Percentiles rank a stretch among this genome's conserved stretches.
phyloP scores from a whole-genome alignment of 1,140 invertebrate genomes.

The Conus betulinus region DNA sequence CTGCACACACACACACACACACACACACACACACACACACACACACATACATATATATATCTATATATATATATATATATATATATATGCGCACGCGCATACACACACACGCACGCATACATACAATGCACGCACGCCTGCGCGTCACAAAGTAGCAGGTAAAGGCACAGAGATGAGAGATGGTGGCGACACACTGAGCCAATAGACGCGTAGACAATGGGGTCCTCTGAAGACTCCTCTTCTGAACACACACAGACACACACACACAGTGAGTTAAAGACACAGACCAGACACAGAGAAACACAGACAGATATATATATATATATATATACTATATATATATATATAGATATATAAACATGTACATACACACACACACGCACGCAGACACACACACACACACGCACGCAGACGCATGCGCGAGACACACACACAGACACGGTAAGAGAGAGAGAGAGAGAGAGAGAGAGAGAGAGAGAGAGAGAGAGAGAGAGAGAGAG shows the following conservation, averaged over 20 bases:
- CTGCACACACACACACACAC: neutral
- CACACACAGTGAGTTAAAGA: neutral
- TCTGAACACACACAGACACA: constrained; percentile 14
- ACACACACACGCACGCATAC: neutral
- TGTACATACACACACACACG: too few relatives aligned
- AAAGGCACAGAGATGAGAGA: neutral
- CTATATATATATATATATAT: neutral
- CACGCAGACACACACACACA: too few relatives aligned
- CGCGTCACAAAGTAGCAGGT: neutral
- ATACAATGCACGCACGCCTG: neutral
- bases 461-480: too few relatives aligned
- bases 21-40: neutral
- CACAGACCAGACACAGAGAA: neutral
- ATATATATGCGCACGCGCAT: neutral
- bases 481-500: too few relatives aligned
- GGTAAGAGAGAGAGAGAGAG: too few relatives aligned
- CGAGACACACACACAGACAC: too few relatives aligned
- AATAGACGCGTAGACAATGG: neutral
- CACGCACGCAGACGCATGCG: too few relatives aligned
- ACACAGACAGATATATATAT: neutral
- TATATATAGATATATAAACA: too few relatives aligned
- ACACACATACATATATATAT: neutral
- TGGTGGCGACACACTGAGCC: neutral
- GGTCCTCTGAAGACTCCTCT: neutral
- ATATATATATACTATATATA: neutral